A percentile compares a stretch with the other conserved stretches of the same genome.
These are phyloP conservation scores for Characodon lateralis DNA, from an alignment of 2,797 vertebrate species.

Conservation along the genomic window DNA sequence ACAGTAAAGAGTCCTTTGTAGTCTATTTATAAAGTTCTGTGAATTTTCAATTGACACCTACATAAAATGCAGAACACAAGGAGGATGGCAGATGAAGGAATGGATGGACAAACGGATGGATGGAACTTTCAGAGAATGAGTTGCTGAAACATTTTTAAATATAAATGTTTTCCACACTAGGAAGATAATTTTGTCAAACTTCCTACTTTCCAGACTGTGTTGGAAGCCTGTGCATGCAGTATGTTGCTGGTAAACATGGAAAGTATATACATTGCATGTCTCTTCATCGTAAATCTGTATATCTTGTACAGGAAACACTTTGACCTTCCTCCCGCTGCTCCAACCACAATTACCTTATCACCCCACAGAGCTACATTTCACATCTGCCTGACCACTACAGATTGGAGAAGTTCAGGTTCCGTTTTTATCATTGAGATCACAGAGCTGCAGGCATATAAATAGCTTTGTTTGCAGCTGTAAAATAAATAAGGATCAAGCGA, in stretches of 20 bases:
- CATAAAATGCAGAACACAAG: not conserved
- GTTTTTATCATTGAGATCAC: not conserved
- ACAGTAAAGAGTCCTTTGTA: not conserved
- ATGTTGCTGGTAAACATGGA: not conserved
- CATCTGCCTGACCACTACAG: not conserved
- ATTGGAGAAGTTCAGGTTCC: not conserved
- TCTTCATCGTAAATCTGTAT: slow-evolving; percentile 1
- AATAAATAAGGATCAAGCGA: slow-evolving; percentile 11
- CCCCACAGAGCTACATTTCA: not conserved
- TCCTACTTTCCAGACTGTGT: not conserved
- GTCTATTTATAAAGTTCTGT: not conserved
- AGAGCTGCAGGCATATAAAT: not conserved
- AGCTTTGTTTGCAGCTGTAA: slow-evolving; percentile 2
- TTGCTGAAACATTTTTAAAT: not conserved
- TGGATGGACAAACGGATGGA: too few relatives aligned
- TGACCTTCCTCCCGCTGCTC: not conserved
- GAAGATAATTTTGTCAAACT: not conserved
- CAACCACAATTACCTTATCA: not conserved
- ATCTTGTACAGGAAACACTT: not conserved
- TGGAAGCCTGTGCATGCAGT: not conserved
- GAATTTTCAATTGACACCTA: not conserved
- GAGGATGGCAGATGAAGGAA: too few relatives aligned
- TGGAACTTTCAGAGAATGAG: not conserved
- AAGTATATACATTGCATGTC: not conserved
- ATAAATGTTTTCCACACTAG: not conserved